Percentiles rank a stretch among this genome's conserved stretches.
phyloP scores from a whole-genome alignment of 2,113 vertebrate genomes.

The human (Homo sapiens) region DNA sequence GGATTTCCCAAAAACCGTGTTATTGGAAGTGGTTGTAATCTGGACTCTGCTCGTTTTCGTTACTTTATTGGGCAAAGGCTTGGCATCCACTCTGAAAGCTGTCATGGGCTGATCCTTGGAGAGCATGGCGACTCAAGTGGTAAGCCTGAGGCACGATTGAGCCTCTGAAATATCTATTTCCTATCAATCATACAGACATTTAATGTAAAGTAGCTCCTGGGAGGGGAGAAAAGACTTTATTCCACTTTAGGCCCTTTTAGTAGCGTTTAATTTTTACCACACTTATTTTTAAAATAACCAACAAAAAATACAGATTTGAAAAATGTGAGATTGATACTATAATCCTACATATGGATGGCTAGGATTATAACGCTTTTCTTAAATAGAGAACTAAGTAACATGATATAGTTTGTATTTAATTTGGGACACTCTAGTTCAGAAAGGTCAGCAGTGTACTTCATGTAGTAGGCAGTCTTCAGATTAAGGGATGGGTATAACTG shows the following conservation, averaged over 20 bases:
- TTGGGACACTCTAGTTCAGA: background rate
- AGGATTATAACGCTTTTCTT: conserved; percentile 17
- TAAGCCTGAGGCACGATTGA: conserved; percentile 58
- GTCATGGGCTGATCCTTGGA: conserved; percentile 88
- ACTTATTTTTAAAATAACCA: conserved; percentile 17
- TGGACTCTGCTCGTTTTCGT: conserved; percentile 87
- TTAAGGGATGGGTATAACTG: background rate
- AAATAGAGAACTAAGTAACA: background rate
- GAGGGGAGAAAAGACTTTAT: background rate
- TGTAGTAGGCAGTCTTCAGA: conserved; percentile 32
- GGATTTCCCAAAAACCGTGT: conserved; percentile 86
- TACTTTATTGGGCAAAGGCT: conserved; percentile 88
- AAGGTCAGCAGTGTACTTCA: conserved; percentile 49
- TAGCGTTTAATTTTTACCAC: background rate
- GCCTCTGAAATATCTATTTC: background rate
- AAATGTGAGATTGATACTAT: background rate
- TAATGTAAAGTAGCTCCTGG: background rate
- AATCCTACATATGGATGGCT: background rate
- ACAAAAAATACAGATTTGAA: conserved; percentile 33
- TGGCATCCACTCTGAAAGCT: conserved; percentile 86
- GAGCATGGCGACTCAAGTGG: conserved; percentile 90
- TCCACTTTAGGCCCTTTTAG: background rate
- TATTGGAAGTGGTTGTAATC: conserved; percentile 88
- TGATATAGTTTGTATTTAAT: conserved; percentile 38
- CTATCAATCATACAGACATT: background rate